These are phyloP conservation scores for Machaerirhynchus nigripectus DNA, from an alignment of 2,113 vertebrate species.

Conservation along the genomic window DNA sequence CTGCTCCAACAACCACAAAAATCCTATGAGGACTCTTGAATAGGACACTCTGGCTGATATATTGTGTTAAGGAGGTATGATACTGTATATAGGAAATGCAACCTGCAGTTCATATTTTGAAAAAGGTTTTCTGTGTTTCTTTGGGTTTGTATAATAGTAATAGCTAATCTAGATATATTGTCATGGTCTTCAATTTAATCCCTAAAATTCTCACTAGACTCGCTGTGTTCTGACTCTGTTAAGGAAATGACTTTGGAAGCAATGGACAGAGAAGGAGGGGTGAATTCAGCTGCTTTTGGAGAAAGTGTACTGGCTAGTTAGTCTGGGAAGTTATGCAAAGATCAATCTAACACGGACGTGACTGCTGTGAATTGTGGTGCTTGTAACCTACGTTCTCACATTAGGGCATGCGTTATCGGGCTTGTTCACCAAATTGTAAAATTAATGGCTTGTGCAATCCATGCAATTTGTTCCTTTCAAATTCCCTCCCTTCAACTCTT, in stretches of 20 bases:
- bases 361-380: not conserved
- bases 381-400: not conserved
- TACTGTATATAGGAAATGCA: not conserved
- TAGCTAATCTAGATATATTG: not conserved
- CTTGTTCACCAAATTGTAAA: conserved; percentile 15
- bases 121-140: not conserved
- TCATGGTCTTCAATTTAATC: not conserved
- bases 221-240: not conserved
- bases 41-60: not conserved
- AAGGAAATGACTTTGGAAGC: not conserved
- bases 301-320: not conserved
- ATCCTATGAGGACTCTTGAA: not conserved
- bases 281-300: not conserved
- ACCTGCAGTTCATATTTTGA: not conserved
- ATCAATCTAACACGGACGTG: not conserved
- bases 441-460: conserved; percentile 18
- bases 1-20: not conserved
- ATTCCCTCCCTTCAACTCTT: conserved; percentile 7
- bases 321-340: not conserved
- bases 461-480: conserved; percentile 22
- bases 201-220: not conserved
- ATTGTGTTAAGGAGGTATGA: not conserved
- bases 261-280: not conserved
- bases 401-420: not conserved
- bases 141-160: not conserved